Evolutionary conservation across 2,888 invertebrate genomes (phyloP).

Genomic region (Sylvicola fuscatus): DNA sequence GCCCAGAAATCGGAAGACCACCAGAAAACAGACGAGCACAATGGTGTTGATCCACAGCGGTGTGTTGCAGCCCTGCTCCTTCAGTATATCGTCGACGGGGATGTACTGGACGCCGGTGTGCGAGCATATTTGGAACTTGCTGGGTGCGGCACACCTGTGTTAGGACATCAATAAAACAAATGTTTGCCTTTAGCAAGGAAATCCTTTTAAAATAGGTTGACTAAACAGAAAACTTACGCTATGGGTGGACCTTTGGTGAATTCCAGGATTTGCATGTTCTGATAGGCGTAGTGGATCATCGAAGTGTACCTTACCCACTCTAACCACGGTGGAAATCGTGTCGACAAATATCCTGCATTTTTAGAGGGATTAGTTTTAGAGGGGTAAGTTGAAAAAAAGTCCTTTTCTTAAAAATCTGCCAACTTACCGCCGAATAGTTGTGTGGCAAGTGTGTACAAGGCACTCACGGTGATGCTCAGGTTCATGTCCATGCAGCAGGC

Average conservation of each 20-base stretch:
- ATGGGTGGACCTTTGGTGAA: conserved; percentile 48
- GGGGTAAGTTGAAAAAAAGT: too few relatives aligned
- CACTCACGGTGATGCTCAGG: conserved; percentile 55
- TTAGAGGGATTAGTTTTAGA: conserved; percentile 1
- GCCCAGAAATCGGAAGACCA: conserved; percentile 48
- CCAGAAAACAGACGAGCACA: conserved; percentile 44
- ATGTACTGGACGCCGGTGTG: conserved; percentile 32
- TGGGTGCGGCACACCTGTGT: conserved; percentile 44
- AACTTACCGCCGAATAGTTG: conserved; percentile 41
- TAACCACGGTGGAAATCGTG: conserved; percentile 49
- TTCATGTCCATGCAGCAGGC: conserved; percentile 58
- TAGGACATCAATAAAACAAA: not conserved
- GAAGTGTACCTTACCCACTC: conserved; percentile 56
- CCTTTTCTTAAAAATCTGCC: too few relatives aligned
- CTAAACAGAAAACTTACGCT: conserved; percentile 31
- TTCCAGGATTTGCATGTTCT: conserved; percentile 62
- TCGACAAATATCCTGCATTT: conserved; percentile 39
- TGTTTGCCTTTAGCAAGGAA: too few relatives aligned
- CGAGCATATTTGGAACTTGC: conserved; percentile 42
- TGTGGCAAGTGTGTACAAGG: conserved; percentile 53
- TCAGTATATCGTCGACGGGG: conserved; percentile 42
- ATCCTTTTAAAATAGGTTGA: too few relatives aligned
- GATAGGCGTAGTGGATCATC: conserved; percentile 61
- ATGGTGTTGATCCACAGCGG: conserved; percentile 56
- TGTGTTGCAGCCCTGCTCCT: conserved; percentile 38